Base-by-base conservation (phyloP, 1,140 invertebrate species). In the Neodiprion virginianus region DNA sequence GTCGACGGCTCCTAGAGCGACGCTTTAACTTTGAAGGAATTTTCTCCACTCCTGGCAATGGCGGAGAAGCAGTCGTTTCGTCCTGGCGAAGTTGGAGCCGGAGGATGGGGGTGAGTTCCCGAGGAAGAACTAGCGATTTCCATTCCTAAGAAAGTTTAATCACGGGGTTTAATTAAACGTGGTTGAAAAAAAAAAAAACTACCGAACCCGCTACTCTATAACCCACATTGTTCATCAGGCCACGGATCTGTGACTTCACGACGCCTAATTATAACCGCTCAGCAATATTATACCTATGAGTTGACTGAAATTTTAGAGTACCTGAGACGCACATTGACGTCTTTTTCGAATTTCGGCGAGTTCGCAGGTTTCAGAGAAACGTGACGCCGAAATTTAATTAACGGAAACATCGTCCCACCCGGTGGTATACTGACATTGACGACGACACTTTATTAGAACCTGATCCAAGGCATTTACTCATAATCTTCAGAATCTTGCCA, bases 11-110 rank as follows among this genome's bases (percentile, higher is more conserved):
- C 28, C 28, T 40, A 40, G 28, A 40, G 5, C 28, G 28, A 40
- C 28, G 28, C 28, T 40, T 40, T 40, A 81, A 76, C 79, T 81
- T 79, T 68, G 21, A 75, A 79, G 69, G 73, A 80, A 80, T 78
- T 74, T 80, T 74, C 76, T 72, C 50, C 72, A 67, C 72, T 79
- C 75, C 76, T 73, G 23, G 61, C 12, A 5, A 65, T 14, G 12
- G 17, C 61, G 61, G 7, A 5, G 12, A 7, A 21, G 61, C 61
- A 65, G 17, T 65, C 12, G 61, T 40, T 14, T 7, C 12, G 61
- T 14, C 61, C 17, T 65, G 12, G 4, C 17, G 28, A 40, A 40
- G 12, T 65, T 65, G 12, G 12, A 65, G 12, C 12, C 0, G 17
- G 61, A 5, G 61, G 61, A 65, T 4, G 17, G 17, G 17, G 61